Conservation (phyloP, 2,888 invertebrate species). For the Eupithecia tripunctaria region DNA sequence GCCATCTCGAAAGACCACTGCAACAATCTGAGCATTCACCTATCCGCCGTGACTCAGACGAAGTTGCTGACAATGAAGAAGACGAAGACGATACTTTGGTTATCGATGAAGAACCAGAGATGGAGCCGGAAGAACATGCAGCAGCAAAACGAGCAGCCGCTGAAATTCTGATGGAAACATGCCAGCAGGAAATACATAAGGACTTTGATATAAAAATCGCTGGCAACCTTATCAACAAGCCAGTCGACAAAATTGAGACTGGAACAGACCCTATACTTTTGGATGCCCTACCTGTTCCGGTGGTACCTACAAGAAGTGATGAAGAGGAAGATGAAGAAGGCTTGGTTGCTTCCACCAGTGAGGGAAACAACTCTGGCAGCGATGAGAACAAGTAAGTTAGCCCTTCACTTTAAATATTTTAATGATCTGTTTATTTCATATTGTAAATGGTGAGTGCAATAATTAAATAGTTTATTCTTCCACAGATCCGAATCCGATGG, state of each 20-base stretch:
- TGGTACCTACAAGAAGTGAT: slow-evolving; percentile 79
- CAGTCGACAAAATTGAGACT: slow-evolving; percentile 77
- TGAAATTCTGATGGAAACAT: slow-evolving; percentile 83
- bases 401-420: background rate
- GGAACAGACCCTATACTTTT: slow-evolving; percentile 69
- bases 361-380: slow-evolving; percentile 92
- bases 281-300: slow-evolving; percentile 92
- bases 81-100: slow-evolving; percentile 88
- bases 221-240: slow-evolving; percentile 84
- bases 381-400: slow-evolving; percentile 89
- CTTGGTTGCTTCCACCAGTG: slow-evolving; percentile 92
- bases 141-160: slow-evolving; percentile 85
- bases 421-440: background rate
- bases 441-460: background rate
- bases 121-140: slow-evolving; percentile 67
- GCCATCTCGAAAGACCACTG: slow-evolving; percentile 88
- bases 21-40: slow-evolving; percentile 74
- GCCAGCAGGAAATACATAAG: slow-evolving; percentile 75
- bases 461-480: slow-evolving; percentile 47
- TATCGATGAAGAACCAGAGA: slow-evolving; percentile 86
- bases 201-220: slow-evolving; percentile 83
- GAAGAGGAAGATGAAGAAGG: slow-evolving; percentile 91
- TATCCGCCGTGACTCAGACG: slow-evolving; percentile 78
- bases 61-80: slow-evolving; percentile 86
- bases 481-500: slow-evolving; percentile 87